phyloP scores from a whole-genome alignment of 2,888 invertebrate genomes.

The Drosophila multiciliata region DNA sequence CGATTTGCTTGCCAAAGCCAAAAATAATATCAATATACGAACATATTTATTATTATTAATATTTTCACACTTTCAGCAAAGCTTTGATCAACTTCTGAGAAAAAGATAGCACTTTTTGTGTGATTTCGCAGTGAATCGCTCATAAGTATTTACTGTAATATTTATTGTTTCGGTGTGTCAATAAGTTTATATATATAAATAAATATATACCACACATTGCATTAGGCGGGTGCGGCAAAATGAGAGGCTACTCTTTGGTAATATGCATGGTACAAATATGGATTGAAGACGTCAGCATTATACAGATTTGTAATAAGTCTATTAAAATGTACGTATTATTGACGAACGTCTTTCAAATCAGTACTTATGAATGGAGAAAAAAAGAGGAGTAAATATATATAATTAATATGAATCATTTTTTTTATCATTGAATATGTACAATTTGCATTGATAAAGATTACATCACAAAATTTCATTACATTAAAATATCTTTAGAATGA shows the following conservation, averaged over 20 bases:
- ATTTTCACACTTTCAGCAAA: constrained; percentile 49
- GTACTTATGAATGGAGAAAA: no score
- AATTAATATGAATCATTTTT: background rate
- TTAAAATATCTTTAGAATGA: background rate
- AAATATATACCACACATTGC: background rate
- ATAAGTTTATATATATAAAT: constrained; percentile 3
- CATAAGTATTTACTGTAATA: constrained; percentile 5
- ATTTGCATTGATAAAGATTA: background rate
- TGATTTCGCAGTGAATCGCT: constrained; percentile 10
- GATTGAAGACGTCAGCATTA: constrained; percentile 8
- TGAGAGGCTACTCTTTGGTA: constrained; percentile 13
- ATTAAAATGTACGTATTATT: background rate
- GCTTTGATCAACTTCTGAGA: constrained; percentile 43
- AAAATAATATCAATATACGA: constrained; percentile 47
- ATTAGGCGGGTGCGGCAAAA: background rate
- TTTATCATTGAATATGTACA: background rate
- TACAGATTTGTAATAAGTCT: constrained; percentile 14
- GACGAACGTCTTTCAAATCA: background rate
- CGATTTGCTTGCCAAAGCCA: constrained; percentile 44
- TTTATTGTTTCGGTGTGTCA: constrained; percentile 9
- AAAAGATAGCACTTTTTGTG: background rate
- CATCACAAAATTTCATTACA: background rate
- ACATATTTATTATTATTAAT: constrained; percentile 14
- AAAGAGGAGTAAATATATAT: background rate
- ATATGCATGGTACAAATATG: constrained; percentile 19